These are phyloP conservation scores for Drosophila flavopinicola DNA, from an alignment of 2,888 invertebrate genomes.

Conservation along the genomic window DNA sequence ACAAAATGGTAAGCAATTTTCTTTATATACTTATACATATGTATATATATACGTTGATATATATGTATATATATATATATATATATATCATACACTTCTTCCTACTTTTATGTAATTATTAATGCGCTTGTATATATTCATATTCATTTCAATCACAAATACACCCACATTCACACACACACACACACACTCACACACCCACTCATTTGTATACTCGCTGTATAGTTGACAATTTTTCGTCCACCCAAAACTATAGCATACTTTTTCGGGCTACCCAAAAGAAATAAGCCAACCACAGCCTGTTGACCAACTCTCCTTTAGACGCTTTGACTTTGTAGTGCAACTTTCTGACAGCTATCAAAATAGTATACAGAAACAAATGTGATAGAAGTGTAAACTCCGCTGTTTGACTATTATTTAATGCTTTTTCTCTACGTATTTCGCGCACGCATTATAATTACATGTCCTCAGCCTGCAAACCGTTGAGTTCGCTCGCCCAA, in stretches of 20 bases:
- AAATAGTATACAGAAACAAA: slow-evolving; percentile 2
- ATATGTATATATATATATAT: slow-evolving; percentile 8
- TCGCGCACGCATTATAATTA: slow-evolving; percentile 75
- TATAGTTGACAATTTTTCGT: slow-evolving; percentile 31
- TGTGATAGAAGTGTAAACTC: neutral
- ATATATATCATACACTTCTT: slow-evolving; percentile 36
- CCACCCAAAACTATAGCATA: slow-evolving; percentile 42
- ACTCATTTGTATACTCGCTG: slow-evolving; percentile 42
- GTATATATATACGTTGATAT: slow-evolving; percentile 2
- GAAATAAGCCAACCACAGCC: slow-evolving; percentile 7
- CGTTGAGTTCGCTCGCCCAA: neutral
- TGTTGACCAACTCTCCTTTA: slow-evolving; percentile 19
- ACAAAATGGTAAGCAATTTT: slow-evolving; percentile 76
- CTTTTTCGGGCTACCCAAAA: slow-evolving; percentile 41
- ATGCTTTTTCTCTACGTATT: slow-evolving; percentile 59
- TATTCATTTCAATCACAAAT: slow-evolving; percentile 29
- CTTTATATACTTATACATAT: slow-evolving; percentile 34
- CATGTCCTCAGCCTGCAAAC: slow-evolving; percentile 33
- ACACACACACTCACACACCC: slow-evolving; percentile 10
- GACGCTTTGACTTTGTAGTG: slow-evolving; percentile 46
- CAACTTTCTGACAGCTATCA: slow-evolving; percentile 18
- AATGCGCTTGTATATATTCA: slow-evolving; percentile 70
- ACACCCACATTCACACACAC: slow-evolving; percentile 14
- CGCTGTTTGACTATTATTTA: slow-evolving; percentile 29
- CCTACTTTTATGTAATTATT: slow-evolving; percentile 65